Base-by-base conservation (phyloP, 1,140 invertebrate species). In the Drosophila parvula region DNA sequence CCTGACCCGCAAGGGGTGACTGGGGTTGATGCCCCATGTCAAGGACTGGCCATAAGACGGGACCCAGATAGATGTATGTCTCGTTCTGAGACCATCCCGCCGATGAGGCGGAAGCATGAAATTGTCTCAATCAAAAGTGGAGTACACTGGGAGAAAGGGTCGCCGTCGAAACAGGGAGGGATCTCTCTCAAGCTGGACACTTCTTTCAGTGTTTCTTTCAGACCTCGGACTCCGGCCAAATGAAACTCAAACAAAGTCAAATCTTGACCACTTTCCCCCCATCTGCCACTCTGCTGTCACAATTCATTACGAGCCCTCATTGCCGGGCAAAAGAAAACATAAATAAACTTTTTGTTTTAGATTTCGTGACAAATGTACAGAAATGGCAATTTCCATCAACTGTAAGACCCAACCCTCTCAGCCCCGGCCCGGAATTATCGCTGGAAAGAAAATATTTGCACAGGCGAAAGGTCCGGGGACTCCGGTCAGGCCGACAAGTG, bases 351-450 rank as follows among this genome's bases (percentile, higher is more conserved):
- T 89, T 69, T 84, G 78, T 89, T 89, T 89, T 75, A 81, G 78
- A 81, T 84, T 90, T 89, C 80, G 78, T 89, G 85, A 83, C 83
- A 86, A 86, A 82, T 86, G 83, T 88, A 77, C 71, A 70, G 74
- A 88, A 73, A 70, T 70, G 51, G 57, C 58, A 40, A 50, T 64
- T 76, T 67, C 78, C 82, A 75, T 86, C 64, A 75, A 64, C 50
- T 53, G 44, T 12, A 18, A 36, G 58, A 67, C 73, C 47, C 79
- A 69, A 47, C 38, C 43, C 65, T 34, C 38, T 32, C 12, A 30
- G 59, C 14, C 44, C 43, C 11, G 34, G 30, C 41, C 36, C 53
- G 38, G 73, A 70, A 89, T 89, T 84, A 84, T 89, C 81, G 60
- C 74, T 64, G 48, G 64, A 81, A 84, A 53, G 69, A 90, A 89